A percentile compares a stretch with the other conserved stretches of the same genome.
Evolutionary conservation across 2,113 vertebrate genomes (phyloP).

Genomic region (Coptodon bakossiorum): DNA sequence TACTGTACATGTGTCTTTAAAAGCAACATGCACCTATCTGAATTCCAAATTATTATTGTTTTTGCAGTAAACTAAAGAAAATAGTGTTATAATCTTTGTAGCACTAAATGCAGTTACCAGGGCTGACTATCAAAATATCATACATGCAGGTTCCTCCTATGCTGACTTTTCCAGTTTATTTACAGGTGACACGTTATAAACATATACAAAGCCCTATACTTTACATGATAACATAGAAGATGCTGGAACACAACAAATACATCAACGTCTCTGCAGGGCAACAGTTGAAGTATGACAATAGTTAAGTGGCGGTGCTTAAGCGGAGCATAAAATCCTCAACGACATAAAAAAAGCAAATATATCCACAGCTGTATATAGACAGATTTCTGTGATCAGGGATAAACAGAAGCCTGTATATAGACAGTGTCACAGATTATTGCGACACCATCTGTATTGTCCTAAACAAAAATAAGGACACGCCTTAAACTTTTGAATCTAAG

Average conservation of each 20-base stretch:
- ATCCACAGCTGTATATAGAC: neutral
- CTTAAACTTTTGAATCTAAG: neutral
- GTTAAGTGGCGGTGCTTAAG: accelerated
- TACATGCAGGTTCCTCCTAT: neutral
- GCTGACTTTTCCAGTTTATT: neutral
- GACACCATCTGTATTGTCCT: neutral
- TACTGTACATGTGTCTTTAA: neutral
- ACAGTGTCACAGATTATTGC: neutral
- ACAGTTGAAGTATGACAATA: neutral
- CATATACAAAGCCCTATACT: neutral
- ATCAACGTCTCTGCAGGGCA: neutral
- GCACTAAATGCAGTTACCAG: neutral
- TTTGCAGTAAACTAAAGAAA: neutral
- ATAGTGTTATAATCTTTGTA: neutral
- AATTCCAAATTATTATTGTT: neutral
- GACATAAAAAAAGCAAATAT: neutral
- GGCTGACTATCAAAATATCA: accelerated
- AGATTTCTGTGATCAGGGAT: neutral
- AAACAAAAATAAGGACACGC: neutral
- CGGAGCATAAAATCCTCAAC: accelerated
- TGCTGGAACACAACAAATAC: neutral
- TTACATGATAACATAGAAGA: neutral
- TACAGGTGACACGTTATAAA: neutral
- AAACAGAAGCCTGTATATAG: neutral
- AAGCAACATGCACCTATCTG: neutral